phyloP scores from a whole-genome alignment of 2,113 vertebrate genomes.

The Cettia cetti region DNA sequence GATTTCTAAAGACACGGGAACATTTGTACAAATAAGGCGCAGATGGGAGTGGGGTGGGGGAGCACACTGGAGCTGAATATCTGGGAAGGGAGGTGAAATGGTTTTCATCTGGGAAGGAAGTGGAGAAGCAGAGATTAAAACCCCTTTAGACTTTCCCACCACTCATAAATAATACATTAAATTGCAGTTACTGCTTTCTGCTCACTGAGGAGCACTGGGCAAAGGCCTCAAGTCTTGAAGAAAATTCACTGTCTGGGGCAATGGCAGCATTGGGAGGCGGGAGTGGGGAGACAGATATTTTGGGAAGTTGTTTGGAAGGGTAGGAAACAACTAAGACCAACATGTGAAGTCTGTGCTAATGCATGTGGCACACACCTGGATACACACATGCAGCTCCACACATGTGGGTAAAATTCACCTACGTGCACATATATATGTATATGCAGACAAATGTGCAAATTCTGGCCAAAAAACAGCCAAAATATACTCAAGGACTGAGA shows the following conservation, averaged over 20 bases:
- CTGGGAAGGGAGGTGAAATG: constrained; percentile 66
- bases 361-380: not conserved
- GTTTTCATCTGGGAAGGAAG: constrained; percentile 74
- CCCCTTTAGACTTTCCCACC: constrained; percentile 60
- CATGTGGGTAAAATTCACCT: not conserved
- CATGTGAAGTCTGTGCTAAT: not conserved
- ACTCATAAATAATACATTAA: constrained; percentile 74
- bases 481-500: not conserved
- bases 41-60: constrained; percentile 53
- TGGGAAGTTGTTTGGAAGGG: not conserved
- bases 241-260: not conserved
- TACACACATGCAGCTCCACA: not conserved
- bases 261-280: not conserved
- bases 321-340: not conserved
- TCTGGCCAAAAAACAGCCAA: not conserved
- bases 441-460: not conserved
- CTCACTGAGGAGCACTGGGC: not conserved
- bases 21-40: constrained; percentile 66
- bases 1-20: constrained; percentile 67
- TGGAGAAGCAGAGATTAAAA: constrained; percentile 64
- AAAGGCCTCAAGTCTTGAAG: not conserved
- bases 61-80: constrained; percentile 34
- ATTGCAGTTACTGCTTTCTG: constrained; percentile 48
- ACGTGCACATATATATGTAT: rapidly evolving
- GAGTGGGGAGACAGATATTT: not conserved